A percentile compares a stretch with the other conserved stretches of the same genome.
phyloP scores from a whole-genome alignment of 2,113 vertebrate genomes.

The Abramis brama region DNA sequence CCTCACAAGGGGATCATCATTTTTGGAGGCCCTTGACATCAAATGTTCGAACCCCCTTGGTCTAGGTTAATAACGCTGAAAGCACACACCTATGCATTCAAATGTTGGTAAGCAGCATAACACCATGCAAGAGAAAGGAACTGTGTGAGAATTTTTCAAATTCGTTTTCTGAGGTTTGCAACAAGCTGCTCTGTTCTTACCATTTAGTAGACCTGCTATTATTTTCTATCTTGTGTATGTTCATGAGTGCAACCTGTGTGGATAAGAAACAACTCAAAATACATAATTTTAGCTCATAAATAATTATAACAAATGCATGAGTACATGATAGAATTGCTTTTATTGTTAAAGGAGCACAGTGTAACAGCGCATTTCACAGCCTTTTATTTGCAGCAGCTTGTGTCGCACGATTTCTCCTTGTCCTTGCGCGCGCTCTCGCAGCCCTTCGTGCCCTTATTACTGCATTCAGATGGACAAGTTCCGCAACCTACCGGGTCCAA shows the following conservation, averaged over 20 bases:
- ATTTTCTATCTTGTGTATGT: neutral
- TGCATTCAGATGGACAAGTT: constrained; percentile 32
- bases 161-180: neutral
- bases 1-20: neutral
- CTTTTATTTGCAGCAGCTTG: constrained; percentile 43
- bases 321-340: neutral
- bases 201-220: neutral
- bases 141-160: neutral
- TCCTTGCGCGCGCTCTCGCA: constrained; percentile 47
- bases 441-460: constrained; percentile 33
- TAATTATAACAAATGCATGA: neutral
- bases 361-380: neutral
- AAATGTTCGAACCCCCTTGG: neutral
- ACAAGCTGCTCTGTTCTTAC: neutral
- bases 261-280: neutral
- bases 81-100: neutral
- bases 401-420: constrained; percentile 43
- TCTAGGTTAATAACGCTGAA: neutral
- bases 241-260: neutral
- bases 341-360: constrained; percentile 1
- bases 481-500: constrained; percentile 8
- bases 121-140: neutral
- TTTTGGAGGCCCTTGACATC: neutral
- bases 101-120: neutral
- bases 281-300: neutral